These are phyloP conservation scores for Heterotilapia buettikoferi DNA, from an alignment of 2,113 vertebrate genomes.

Conservation along the genomic window DNA sequence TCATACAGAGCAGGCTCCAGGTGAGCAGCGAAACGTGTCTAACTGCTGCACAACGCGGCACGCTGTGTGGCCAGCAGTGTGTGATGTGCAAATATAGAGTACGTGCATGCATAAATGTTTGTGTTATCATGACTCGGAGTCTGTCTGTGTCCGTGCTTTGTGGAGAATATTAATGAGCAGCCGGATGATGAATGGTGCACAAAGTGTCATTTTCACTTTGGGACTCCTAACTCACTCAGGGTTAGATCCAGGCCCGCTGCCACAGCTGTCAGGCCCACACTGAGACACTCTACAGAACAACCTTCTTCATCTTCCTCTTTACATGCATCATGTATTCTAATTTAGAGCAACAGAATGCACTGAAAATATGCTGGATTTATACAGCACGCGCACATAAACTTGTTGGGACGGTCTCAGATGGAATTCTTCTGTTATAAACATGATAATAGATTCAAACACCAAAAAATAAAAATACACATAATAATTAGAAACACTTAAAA, in stretches of 20 bases:
- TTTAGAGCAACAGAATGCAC: not conserved
- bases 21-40: constrained; percentile 3
- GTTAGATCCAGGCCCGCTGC: not conserved
- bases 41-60: not conserved
- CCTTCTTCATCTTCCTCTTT: not conserved
- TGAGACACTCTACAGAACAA: not conserved
- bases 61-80: not conserved
- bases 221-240: constrained; percentile 23
- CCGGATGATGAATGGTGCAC: constrained; percentile 38
- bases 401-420: not conserved
- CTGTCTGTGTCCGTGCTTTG: not conserved
- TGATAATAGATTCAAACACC: not conserved
- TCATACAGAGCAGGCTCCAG: constrained; percentile 21
- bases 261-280: not conserved
- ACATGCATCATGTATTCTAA: not conserved
- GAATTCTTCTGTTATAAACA: not conserved
- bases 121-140: not conserved
- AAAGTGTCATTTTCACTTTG: constrained; percentile 34
- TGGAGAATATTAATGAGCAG: constrained; percentile 16
- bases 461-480: not conserved
- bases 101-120: not conserved
- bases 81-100: not conserved
- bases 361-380: not conserved
- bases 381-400: not conserved
- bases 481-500: not conserved